A percentile compares a stretch with the other conserved stretches of the same genome.
Conservation (phyloP, 2,113 vertebrate species). For the Fregetta grallaria region DNA sequence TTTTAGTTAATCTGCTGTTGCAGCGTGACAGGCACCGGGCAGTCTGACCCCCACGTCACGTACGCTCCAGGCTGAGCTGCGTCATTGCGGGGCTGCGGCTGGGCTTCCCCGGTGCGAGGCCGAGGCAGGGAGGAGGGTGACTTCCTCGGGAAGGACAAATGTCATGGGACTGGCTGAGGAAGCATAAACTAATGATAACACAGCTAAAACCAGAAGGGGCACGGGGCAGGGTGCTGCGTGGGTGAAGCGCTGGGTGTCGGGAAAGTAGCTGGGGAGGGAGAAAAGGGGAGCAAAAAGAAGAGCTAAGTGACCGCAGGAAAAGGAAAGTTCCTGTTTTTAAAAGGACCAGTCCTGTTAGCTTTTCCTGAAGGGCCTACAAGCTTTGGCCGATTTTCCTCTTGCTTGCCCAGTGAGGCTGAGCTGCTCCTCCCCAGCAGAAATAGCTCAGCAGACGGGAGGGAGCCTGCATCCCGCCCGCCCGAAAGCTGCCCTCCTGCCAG, state of each 20-base stretch:
- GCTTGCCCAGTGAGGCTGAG: neutral
- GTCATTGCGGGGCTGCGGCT: neutral
- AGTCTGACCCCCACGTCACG: rapidly evolving
- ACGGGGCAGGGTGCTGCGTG: rapidly evolving
- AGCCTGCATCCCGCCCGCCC: neutral
- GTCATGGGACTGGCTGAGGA: neutral
- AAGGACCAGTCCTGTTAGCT: neutral
- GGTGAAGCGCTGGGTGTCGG: rapidly evolving
- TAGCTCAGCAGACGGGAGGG: rapidly evolving
- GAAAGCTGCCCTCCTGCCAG: rapidly evolving
- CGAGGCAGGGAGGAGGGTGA: neutral
- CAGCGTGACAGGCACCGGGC: rapidly evolving
- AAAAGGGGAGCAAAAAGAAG: neutral
- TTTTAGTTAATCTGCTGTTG: neutral
- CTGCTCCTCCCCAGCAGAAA: neutral
- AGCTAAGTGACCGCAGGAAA: neutral
- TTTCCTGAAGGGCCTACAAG: neutral
- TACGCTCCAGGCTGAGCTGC: rapidly evolving
- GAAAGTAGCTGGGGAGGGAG: neutral
- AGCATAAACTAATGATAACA: rapidly evolving
- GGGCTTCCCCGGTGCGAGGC: neutral
- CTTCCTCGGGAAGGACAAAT: neutral
- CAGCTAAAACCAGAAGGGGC: neutral
- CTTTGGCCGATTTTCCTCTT: neutral
- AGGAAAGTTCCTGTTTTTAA: neutral